A percentile compares a stretch with the other conserved stretches of the same genome.
Conservation (phyloP, 1,140 invertebrate genomes). For the Theocolax elegans region DNA sequence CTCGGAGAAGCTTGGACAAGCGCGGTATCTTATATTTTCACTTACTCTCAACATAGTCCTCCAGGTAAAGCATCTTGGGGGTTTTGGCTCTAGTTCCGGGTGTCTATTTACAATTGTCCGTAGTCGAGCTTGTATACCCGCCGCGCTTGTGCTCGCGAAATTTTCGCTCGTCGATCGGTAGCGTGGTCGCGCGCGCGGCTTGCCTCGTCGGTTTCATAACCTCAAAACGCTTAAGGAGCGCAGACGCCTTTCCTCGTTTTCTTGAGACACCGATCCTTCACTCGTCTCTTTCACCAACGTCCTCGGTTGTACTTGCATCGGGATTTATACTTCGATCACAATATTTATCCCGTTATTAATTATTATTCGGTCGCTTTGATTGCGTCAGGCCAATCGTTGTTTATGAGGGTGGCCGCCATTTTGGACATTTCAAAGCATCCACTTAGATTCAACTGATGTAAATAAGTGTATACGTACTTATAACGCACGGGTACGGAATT, state of each 20-base stretch:
- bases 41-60: conserved; percentile 97
- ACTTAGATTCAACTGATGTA: too few species aligned
- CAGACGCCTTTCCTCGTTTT: not conserved
- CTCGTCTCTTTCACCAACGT: not conserved
- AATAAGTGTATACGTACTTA: too few species aligned
- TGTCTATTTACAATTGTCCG: conserved; percentile 48
- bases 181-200: conserved; percentile 46
- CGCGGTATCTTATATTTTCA: conserved; percentile 50
- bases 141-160: conserved; percentile 44
- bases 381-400: not conserved
- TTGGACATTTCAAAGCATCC: not conserved
- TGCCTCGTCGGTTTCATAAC: not conserved
- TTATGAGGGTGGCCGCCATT: not conserved
- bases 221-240: conserved; percentile 3
- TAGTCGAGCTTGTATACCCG: conserved; percentile 4
- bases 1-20: not conserved
- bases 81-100: not conserved
- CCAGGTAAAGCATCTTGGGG: conserved; percentile 88
- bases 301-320: not conserved
- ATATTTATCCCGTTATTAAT: too few species aligned
- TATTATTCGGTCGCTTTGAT: too few species aligned
- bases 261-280: not conserved
- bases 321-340: too few species aligned
- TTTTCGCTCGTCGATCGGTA: conserved; percentile 47
- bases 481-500: too few species aligned